Percentiles rank a stretch among this genome's conserved stretches.
These are phyloP conservation scores for Thyatira batis DNA, from an alignment of 2,888 invertebrate species.

Conservation along the genomic window DNA sequence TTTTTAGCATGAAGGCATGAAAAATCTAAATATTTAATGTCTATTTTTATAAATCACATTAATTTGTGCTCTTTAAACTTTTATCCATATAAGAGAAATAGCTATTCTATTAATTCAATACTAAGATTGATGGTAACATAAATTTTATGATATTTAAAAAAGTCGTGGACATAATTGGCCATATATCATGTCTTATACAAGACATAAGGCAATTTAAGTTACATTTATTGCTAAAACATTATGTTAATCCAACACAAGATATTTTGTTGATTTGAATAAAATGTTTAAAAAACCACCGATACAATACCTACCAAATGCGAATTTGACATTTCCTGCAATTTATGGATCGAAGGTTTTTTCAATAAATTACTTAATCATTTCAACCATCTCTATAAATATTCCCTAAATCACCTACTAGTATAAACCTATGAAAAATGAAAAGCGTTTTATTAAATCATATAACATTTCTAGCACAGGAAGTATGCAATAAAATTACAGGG, in stretches of 20 bases:
- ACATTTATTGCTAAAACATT: slow-evolving; percentile 3
- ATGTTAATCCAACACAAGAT: background rate
- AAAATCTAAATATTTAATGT: no score
- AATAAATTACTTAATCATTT: background rate
- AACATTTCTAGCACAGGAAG: background rate
- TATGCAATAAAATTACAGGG: background rate
- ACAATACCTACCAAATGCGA: background rate
- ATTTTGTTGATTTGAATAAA: background rate
- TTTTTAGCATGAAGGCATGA: no score
- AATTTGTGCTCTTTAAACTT: background rate
- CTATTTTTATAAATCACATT: background rate
- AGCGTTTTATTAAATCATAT: background rate
- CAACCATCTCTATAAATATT: no score
- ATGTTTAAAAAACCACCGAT: background rate
- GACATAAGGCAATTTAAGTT: background rate
- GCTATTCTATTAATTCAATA: background rate
- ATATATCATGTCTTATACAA: background rate
- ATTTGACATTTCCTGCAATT: background rate
- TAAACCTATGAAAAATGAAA: background rate
- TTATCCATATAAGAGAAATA: slow-evolving; percentile 9
- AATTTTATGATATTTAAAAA: background rate
- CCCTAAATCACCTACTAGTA: no score
- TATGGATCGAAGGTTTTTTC: background rate
- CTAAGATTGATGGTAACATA: slow-evolving; percentile 1
- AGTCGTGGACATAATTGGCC: background rate